Evolutionary conservation across 2,113 vertebrate genomes (phyloP).

Genomic region (Ailurus styani): DNA sequence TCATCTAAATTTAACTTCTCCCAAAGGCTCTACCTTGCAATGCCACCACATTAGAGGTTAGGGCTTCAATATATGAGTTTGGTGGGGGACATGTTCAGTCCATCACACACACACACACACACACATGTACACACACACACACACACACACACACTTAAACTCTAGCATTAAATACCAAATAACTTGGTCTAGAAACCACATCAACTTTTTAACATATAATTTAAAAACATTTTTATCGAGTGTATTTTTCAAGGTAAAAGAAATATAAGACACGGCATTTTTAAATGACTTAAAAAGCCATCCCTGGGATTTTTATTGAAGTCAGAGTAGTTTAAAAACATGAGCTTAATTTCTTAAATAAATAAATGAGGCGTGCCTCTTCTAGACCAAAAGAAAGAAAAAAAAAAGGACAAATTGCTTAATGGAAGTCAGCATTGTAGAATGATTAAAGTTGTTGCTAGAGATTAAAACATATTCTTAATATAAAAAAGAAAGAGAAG

Average conservation of each 20-base stretch:
- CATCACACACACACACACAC: not conserved
- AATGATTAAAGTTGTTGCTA: not conserved
- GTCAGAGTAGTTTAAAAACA: not conserved
- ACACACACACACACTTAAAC: not conserved
- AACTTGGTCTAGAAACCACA: not conserved
- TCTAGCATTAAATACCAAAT: not conserved
- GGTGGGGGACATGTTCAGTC: not conserved
- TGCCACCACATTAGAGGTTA: not conserved
- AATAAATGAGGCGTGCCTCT: not conserved
- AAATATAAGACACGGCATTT: not conserved
- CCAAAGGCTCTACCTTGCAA: not conserved
- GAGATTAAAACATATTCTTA: not conserved
- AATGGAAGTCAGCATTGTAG: not conserved
- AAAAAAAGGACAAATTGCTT: not conserved
- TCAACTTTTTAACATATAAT: not conserved
- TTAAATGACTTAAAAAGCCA: not conserved
- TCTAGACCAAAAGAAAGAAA: not conserved
- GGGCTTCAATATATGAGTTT: not conserved
- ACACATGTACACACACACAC: not conserved
- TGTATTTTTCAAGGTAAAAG: not conserved
- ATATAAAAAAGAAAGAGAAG: not conserved
- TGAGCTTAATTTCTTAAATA: not conserved
- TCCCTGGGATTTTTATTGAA: not conserved
- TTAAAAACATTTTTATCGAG: not conserved
- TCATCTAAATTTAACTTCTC: not conserved